These are phyloP conservation scores for Holothuria leucospilota DNA, from an alignment of 53 echinoderm and acorn worm species.

Conservation along the genomic window DNA sequence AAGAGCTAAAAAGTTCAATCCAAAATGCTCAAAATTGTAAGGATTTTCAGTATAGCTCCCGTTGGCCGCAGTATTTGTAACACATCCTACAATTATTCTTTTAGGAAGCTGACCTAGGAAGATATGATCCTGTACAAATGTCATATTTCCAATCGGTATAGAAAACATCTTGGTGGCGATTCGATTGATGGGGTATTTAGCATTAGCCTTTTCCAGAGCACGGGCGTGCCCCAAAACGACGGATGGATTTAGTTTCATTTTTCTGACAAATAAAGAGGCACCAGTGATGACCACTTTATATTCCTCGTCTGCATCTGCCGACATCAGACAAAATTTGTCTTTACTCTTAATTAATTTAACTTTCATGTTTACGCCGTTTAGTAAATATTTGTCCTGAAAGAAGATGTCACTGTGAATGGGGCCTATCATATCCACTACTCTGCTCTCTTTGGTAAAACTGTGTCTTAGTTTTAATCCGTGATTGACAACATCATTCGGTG, in stretches of 20 bases:
- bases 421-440: slow-evolving; percentile 50
- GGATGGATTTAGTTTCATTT: slow-evolving; percentile 55
- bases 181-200: slow-evolving; percentile 51
- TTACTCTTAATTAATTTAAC: slow-evolving; percentile 75
- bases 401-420: slow-evolving; percentile 65
- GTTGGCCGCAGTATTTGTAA: slow-evolving; percentile 59
- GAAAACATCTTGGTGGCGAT: not conserved
- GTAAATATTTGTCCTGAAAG: slow-evolving; percentile 70
- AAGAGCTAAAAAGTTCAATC: slow-evolving; percentile 53
- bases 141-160: not conserved
- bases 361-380: slow-evolving; percentile 71
- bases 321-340: slow-evolving; percentile 76
- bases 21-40: slow-evolving; percentile 27
- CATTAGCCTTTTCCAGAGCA: slow-evolving; percentile 73
- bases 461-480: slow-evolving; percentile 16
- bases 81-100: slow-evolving; percentile 61
- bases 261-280: slow-evolving; percentile 65
- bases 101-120: slow-evolving; percentile 35
- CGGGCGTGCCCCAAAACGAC: slow-evolving; percentile 53
- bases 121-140: slow-evolving; percentile 9
- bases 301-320: slow-evolving; percentile 33
- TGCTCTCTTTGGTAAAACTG: not conserved
- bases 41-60: slow-evolving; percentile 63
- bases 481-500: not conserved
- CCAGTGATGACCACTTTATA: slow-evolving; percentile 68